These are phyloP conservation scores for Chiloscyllium punctatum DNA, from an alignment of 2,797 vertebrate species.

Conservation along the genomic window DNA sequence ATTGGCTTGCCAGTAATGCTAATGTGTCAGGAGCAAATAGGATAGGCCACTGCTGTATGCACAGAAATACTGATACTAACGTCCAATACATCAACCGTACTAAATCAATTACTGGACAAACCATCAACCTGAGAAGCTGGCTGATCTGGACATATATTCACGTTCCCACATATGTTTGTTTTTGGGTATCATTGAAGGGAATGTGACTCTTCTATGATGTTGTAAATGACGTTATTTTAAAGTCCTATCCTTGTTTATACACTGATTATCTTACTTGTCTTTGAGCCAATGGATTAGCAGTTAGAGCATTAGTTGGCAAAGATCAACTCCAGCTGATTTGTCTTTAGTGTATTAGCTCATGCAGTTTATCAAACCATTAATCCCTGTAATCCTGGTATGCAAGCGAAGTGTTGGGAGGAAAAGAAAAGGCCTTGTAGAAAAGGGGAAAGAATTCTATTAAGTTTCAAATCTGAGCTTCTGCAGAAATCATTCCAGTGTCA, in stretches of 20 bases:
- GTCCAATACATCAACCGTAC: background rate
- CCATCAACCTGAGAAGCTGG: too few species aligned
- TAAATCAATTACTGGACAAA: background rate
- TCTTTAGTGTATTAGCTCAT: background rate
- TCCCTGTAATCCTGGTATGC: background rate
- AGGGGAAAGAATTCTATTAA: background rate
- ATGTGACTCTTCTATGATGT: background rate
- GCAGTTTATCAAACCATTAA: background rate
- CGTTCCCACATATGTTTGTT: background rate
- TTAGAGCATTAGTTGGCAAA: background rate
- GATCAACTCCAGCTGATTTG: background rate
- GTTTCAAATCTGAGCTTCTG: background rate
- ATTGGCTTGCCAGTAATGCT: too few species aligned
- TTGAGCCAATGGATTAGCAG: background rate
- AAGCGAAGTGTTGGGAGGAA: background rate
- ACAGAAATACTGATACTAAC: background rate
- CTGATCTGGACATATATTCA: background rate
- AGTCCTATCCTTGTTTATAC: background rate
- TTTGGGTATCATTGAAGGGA: background rate
- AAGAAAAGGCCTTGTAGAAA: background rate
- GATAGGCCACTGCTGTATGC: background rate
- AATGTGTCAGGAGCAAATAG: too few species aligned
- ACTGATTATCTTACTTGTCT: background rate
- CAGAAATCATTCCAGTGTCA: background rate
- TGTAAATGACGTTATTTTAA: background rate